phyloP scores from a whole-genome alignment of 2,888 invertebrate genomes.

The Petrophora chlorosata region DNA sequence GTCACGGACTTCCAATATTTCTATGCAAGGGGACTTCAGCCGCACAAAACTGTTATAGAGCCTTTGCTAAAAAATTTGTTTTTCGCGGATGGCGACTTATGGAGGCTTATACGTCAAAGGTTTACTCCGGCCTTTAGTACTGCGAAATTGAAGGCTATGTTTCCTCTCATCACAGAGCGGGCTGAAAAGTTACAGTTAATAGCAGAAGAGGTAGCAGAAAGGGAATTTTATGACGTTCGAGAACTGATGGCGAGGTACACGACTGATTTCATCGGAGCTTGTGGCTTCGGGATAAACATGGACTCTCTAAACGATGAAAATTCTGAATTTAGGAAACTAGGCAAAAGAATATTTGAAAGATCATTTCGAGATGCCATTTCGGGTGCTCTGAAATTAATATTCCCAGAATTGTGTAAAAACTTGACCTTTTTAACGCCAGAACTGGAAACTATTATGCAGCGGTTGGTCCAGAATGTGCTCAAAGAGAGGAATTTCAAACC shows the following conservation, averaged over 20 bases:
- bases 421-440: constrained; percentile 57
- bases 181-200: constrained; percentile 65
- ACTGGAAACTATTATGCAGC: constrained; percentile 56
- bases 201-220: constrained; percentile 53
- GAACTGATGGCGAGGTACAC: constrained; percentile 76
- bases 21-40: constrained; percentile 61
- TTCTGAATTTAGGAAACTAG: constrained; percentile 67
- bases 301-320: constrained; percentile 65
- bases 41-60: constrained; percentile 63
- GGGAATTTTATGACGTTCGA: constrained; percentile 61
- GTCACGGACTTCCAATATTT: constrained; percentile 66
- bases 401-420: constrained; percentile 65
- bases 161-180: constrained; percentile 67
- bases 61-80: constrained; percentile 70
- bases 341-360: constrained; percentile 66
- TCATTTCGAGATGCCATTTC: constrained; percentile 54
- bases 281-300: constrained; percentile 73
- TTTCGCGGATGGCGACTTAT: constrained; percentile 70
- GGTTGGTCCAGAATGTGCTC: constrained; percentile 58
- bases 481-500: constrained; percentile 62
- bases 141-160: constrained; percentile 73
- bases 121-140: constrained; percentile 72
- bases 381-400: constrained; percentile 59
- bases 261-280: constrained; percentile 73
- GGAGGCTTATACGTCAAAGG: constrained; percentile 67